Base-by-base conservation (phyloP, 2,888 invertebrate genomes). In the Bembecia ichneumoniformis region DNA sequence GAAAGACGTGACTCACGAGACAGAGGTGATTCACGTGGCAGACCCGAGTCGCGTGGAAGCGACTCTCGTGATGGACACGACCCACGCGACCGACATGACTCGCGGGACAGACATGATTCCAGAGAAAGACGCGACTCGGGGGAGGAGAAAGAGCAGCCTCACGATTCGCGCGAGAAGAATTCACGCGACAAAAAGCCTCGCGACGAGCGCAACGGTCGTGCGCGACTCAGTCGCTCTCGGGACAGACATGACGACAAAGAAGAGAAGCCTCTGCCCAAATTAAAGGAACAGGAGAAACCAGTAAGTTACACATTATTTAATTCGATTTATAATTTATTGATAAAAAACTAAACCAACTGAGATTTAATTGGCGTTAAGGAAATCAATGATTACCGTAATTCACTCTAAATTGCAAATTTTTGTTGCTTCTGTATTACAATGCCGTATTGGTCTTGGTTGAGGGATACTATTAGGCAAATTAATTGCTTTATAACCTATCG, bases 241-340 rank as follows among this genome's bases (percentile, higher is more conserved):
- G 82, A 82, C 56, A 61, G 75, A 3, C 60, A 56, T 55, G 75
- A 76, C 50, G 66, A 68, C n/a, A 51, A 56, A 14, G 80, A 77
- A 1, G 80, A 80, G 1, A 74, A 66, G 53, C 70, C 78, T 59
- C 89, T 94, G 91, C 93, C 94, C 68, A 93, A 93, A 78, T 81
- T 92, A 65, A 91, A 91, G 70, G 92, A 93, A 74, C 90, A 91
- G 58, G 91, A 92, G 71, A 90, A 91, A 77, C 93, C 93, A 70
- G 93, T 93, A 78, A 82, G 89, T 82, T 57, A 43, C 11, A 17
- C 11, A 15, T 11, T 1, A 44, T 16, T 17, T 44, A 13, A 44
- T 44, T 44, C 9, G 28, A 28, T 4, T 28, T 28, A 28, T 28
- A 5, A 28, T 28, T 28, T 28, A 28, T 9, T 28, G 9, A n/a